phyloP scores from a whole-genome alignment of 2,888 invertebrate genomes.

The Dynastes grantii region DNA sequence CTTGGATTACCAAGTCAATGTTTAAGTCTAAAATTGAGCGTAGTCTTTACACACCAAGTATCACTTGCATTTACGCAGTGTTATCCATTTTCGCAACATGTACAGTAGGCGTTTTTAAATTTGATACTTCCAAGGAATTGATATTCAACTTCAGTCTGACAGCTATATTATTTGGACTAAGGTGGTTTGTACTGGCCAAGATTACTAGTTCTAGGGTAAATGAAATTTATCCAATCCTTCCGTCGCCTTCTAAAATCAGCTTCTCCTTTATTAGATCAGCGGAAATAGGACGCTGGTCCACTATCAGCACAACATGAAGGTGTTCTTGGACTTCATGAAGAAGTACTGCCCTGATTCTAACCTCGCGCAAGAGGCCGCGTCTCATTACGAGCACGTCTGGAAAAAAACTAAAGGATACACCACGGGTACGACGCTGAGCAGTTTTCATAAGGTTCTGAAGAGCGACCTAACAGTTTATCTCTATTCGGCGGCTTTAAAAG shows the following conservation, averaged over 20 bases:
- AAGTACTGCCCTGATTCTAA: constrained; percentile 49
- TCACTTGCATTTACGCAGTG: constrained; percentile 43
- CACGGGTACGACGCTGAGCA: not conserved
- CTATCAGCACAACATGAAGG: constrained; percentile 54
- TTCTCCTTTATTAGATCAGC: constrained; percentile 46
- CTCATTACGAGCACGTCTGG: constrained; percentile 55
- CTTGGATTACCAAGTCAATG: constrained; percentile 46
- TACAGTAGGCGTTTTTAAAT: constrained; percentile 33
- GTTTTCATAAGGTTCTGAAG: constrained; percentile 40
- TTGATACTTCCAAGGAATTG: constrained; percentile 22
- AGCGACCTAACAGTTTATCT: constrained; percentile 30
- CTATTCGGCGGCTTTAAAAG: constrained; percentile 31
- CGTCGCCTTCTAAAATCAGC: not conserved
- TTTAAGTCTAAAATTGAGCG: not conserved
- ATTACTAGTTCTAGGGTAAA: constrained; percentile 50
- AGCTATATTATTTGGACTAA: constrained; percentile 41
- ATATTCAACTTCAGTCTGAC: constrained; percentile 22
- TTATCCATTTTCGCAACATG: constrained; percentile 40
- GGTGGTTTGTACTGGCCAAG: constrained; percentile 50
- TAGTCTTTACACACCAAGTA: constrained; percentile 24
- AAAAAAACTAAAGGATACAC: constrained; percentile 52
- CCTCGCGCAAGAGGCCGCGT: constrained; percentile 49
- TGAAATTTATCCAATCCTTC: not conserved
- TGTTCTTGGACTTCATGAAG: constrained; percentile 53
- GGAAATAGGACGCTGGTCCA: constrained; percentile 53